Evolutionary conservation across 2,113 vertebrate genomes (phyloP), one percentile per base, ranked within the genome.

Genomic region (Eleginops maclovinus): DNA sequence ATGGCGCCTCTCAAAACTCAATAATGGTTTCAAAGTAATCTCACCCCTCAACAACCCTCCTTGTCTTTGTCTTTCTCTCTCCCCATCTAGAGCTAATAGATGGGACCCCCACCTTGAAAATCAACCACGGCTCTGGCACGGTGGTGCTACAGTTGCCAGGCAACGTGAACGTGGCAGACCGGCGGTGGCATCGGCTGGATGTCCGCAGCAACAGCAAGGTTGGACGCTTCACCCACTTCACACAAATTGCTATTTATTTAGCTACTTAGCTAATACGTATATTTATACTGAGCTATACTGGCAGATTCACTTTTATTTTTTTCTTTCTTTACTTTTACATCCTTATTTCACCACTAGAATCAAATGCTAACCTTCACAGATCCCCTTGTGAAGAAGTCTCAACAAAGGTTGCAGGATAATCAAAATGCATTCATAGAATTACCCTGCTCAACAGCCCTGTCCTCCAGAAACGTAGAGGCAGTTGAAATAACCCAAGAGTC

Each of bases 181-280:
- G 95, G 87, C 94, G 93, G 46, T 97, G 97, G 97, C 96, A 98
- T 92, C 94, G 90, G 36, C 90, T 97, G 46, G 96, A 97, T 83
- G 92, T 98, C 87, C 95, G 95, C 92, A 96, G 94, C 84, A 96
- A 90, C 84, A 95, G 95, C 89, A 96, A 96, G 96, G 96, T 97
- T 69, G 77, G 94, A 53, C 72, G 12, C 69, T 63, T 75, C 44
- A 76, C 36, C 73, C 31, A 17, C 75, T 63, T 56, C 43, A 53
- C 81, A 58, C 43, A 21, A 64, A 3, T 73, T 26, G 9, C 19
- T 31, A 26, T 53, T 54, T 58, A 15, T 59, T 14, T n/a, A 31
- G 49, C 47, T 11, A 21, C 21, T 72, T 66, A 65, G 41, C 40
- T 56, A 59, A 64, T 26, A n/a, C 14, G n/a, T 14, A 10, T 69